Conservation (phyloP, 2,888 invertebrate genomes). For the Drosophila anomalata region DNA sequence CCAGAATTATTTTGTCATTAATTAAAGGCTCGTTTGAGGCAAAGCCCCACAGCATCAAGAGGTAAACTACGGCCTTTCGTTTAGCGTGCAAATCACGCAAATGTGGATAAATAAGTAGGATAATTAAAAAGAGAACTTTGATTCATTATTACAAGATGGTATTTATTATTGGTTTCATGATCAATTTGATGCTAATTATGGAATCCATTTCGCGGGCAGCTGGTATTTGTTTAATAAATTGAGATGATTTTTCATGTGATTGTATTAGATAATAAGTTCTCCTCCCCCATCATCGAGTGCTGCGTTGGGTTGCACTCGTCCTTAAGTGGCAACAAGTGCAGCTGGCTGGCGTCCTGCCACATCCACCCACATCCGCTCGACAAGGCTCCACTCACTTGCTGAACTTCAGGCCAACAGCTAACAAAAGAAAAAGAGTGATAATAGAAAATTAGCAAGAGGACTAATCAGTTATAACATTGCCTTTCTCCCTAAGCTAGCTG, state of each 20-base stretch:
- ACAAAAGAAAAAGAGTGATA: slow-evolving; percentile 4
- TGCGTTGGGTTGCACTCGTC: slow-evolving; percentile 15
- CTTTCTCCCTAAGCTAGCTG: background rate
- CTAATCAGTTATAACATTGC: slow-evolving; percentile 27
- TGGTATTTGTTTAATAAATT: slow-evolving; percentile 31
- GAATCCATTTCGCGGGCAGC: slow-evolving; percentile 30
- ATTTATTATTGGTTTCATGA: slow-evolving; percentile 54
- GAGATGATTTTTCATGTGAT: slow-evolving; percentile 26
- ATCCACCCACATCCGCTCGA: slow-evolving; percentile 24
- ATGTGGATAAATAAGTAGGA: slow-evolving; percentile 28
- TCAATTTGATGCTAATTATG: slow-evolving; percentile 53
- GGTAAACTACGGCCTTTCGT: slow-evolving; percentile 8
- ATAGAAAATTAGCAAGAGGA: slow-evolving; percentile 24
- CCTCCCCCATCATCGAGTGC: slow-evolving; percentile 24
- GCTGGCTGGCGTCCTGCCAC: slow-evolving; percentile 9
- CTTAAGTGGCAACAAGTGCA: slow-evolving; percentile 18
- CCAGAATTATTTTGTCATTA: slow-evolving; percentile 38
- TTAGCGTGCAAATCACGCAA: slow-evolving; percentile 8
- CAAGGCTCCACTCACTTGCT: slow-evolving; percentile 64
- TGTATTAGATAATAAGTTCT: slow-evolving; percentile 4
- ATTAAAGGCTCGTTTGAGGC: slow-evolving; percentile 29
- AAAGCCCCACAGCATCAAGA: background rate
- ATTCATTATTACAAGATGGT: slow-evolving; percentile 36
- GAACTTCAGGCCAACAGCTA: slow-evolving; percentile 68
- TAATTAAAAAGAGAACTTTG: slow-evolving; percentile 38